phyloP scores from a whole-genome alignment of 2,113 vertebrate genomes.

The Eudyptes chrysolophus region DNA sequence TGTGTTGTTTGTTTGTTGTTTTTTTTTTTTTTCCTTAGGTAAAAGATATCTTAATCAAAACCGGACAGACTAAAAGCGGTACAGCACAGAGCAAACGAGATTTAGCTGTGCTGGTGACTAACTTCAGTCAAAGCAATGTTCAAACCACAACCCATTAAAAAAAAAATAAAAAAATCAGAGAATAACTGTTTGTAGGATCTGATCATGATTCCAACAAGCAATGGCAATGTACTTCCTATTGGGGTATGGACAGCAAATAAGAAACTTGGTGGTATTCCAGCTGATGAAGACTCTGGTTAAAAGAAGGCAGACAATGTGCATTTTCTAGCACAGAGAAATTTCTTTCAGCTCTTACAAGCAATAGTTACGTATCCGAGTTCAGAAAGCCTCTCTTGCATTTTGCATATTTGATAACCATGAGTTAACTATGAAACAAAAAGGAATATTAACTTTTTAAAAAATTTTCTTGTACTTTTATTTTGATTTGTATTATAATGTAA shows the following conservation, averaged over 20 bases:
- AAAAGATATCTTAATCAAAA: not conserved
- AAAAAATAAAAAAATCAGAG: not conserved
- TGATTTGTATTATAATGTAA: not conserved
- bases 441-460: not conserved
- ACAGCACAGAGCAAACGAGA: not conserved
- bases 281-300: not conserved
- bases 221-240: not conserved
- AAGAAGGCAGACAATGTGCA: not conserved
- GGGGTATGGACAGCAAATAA: not conserved
- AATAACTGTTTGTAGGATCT: not conserved
- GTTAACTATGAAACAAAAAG: not conserved
- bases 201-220: not conserved
- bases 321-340: not conserved
- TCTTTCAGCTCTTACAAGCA: not conserved
- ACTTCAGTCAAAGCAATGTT: not conserved
- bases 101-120: not conserved
- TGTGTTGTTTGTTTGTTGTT: not conserved
- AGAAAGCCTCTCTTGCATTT: not conserved
- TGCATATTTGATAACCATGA: not conserved
- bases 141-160: not conserved
- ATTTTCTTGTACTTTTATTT: not conserved
- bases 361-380: not conserved
- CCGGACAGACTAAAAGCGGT: not conserved
- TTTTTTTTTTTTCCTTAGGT: not conserved
- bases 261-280: not conserved